phyloP scores from a whole-genome alignment of 64 coral and sea anemone genomes.

The Porites australiensis region DNA sequence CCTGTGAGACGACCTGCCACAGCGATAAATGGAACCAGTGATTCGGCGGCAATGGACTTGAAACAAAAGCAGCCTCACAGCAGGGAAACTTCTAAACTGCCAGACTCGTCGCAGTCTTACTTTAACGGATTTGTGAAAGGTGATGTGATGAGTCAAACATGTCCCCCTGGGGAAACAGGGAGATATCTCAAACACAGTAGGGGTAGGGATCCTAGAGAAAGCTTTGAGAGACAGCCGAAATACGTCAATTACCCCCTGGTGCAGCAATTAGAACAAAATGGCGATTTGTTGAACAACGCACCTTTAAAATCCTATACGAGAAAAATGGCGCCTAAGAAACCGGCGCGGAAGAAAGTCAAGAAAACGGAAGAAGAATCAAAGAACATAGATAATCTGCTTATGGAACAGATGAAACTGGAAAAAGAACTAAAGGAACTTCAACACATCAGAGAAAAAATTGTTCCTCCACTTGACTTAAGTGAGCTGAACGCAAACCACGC shows the following conservation, averaged over 20 bases:
- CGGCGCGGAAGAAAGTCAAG: conserved; percentile 31
- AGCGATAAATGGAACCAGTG: neutral
- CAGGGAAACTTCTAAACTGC: neutral
- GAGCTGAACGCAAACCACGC: neutral
- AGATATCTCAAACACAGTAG: neutral
- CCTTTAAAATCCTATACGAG: neutral
- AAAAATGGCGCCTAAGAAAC: conserved; percentile 22
- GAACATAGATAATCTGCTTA: conserved; percentile 12
- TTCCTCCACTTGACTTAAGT: conserved; percentile 10
- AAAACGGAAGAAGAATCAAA: neutral
- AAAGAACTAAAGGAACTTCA: conserved; percentile 53
- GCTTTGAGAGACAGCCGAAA: neutral
- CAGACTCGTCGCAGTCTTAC: neutral
- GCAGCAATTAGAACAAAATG: neutral
- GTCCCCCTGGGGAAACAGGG: neutral
- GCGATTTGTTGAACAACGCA: conserved; percentile 19
- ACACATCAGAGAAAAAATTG: conserved; percentile 8
- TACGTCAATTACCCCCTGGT: neutral
- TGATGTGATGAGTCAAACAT: neutral
- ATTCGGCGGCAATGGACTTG: neutral
- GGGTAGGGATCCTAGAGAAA: neutral
- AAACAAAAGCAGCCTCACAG: conserved; percentile 7
- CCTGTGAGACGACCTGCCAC: neutral
- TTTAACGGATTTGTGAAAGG: neutral
- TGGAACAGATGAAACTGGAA: conserved; percentile 62